These are phyloP conservation scores for Chloromyia formosa DNA, from an alignment of 2,888 invertebrate genomes.

Conservation along the genomic window DNA sequence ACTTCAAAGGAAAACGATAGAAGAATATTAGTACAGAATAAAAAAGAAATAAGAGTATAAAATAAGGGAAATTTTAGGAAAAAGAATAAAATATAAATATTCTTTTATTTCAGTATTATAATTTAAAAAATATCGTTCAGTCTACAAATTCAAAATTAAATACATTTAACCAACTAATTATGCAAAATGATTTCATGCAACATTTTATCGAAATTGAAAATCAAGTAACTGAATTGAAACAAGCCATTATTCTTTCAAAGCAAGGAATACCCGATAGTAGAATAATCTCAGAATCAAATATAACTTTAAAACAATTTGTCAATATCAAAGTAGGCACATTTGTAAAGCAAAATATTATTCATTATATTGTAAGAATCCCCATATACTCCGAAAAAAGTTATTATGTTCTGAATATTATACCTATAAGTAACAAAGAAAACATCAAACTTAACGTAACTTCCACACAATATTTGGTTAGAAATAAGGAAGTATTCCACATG, in stretches of 20 bases:
- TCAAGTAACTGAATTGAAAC: constrained; percentile 7
- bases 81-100: too few relatives aligned
- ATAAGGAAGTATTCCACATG: neutral
- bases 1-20: neutral
- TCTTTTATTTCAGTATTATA: too few relatives aligned
- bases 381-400: constrained; percentile 20
- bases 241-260: constrained; percentile 12
- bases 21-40: neutral
- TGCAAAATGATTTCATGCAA: constrained; percentile 12
- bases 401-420: neutral
- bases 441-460: constrained; percentile 7
- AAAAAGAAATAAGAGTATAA: neutral
- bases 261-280: constrained; percentile 21
- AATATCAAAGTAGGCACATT: constrained; percentile 4
- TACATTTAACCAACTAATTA: constrained; percentile 11
- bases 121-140: constrained; percentile 6
- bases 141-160: constrained; percentile 15
- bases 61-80: neutral
- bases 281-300: constrained; percentile 13
- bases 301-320: constrained; percentile 3
- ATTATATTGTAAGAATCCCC: constrained; percentile 18
- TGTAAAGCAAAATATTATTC: constrained; percentile 16
- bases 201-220: constrained; percentile 7
- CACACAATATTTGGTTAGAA: neutral
- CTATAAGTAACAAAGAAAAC: constrained; percentile 7